Percentiles rank a stretch among this genome's conserved stretches.
These are phyloP conservation scores for Aphidius colemani DNA, from an alignment of 2,888 invertebrate species.

Conservation along the genomic window DNA sequence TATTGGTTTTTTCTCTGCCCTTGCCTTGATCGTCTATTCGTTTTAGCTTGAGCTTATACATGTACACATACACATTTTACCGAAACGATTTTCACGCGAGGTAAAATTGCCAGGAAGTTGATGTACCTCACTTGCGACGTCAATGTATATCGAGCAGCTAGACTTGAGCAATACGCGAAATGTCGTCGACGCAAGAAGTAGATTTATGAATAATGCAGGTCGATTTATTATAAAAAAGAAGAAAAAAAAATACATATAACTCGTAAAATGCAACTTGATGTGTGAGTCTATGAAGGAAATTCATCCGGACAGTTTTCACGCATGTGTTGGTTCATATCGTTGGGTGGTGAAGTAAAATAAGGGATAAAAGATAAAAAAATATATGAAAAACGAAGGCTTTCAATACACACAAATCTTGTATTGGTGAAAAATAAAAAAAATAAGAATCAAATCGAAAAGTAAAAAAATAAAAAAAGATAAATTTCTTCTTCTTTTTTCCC, in stretches of 20 bases:
- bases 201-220: slow-evolving; percentile 44
- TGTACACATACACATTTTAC: neutral
- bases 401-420: no score
- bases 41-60: neutral
- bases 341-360: neutral
- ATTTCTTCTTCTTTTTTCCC: no score
- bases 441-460: no score
- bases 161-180: slow-evolving; percentile 36
- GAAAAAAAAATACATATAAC: no score
- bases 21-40: slow-evolving; percentile 8
- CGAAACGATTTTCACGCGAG: slow-evolving; percentile 21
- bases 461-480: no score
- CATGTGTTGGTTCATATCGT: no score
- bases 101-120: slow-evolving; percentile 13
- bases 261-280: no score
- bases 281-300: no score
- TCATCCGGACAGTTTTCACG: no score
- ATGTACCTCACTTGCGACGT: neutral
- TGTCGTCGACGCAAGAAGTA: slow-evolving; percentile 39
- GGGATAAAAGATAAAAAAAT: slow-evolving; percentile 20
- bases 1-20: slow-evolving; percentile 8
- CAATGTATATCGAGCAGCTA: slow-evolving; percentile 29
- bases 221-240: neutral
- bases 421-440: no score
- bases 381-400: no score